These are phyloP conservation scores for Plecturocebus donacophilus DNA, from an alignment of 2,113 vertebrate genomes.

Conservation along the genomic window DNA sequence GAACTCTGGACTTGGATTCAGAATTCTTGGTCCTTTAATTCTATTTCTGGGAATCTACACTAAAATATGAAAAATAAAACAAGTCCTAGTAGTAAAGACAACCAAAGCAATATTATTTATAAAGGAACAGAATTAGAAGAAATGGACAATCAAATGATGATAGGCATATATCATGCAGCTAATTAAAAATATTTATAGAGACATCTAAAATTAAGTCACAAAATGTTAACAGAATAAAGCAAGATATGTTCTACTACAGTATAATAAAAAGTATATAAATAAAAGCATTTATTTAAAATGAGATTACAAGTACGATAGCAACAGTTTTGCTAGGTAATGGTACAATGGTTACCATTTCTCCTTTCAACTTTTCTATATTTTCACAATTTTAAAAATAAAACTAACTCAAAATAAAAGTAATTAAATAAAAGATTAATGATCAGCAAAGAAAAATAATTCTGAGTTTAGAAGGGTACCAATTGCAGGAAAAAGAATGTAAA, in stretches of 20 bases:
- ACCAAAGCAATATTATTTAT: neutral
- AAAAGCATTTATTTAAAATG: neutral
- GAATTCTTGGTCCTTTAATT: neutral
- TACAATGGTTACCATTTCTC: neutral
- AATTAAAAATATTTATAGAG: neutral
- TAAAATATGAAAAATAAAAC: neutral
- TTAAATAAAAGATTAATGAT: neutral
- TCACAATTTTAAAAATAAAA: neutral
- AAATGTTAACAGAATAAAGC: neutral
- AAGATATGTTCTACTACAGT: neutral
- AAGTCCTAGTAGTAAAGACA: neutral
- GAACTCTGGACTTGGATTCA: neutral
- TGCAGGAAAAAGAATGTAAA: neutral
- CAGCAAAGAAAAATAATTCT: neutral
- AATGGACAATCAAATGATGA: neutral
- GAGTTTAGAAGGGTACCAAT: neutral
- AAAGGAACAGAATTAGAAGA: neutral
- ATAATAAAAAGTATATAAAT: neutral
- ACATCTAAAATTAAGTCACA: neutral
- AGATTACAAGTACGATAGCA: neutral
- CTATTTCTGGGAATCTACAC: neutral
- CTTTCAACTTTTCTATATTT: constrained; percentile 25
- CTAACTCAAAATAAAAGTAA: neutral
- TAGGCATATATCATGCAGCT: neutral
- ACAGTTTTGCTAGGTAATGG: neutral